Percentiles rank a stretch among this genome's conserved stretches.
These are phyloP conservation scores for Dromaius novaehollandiae DNA, from an alignment of 2,113 vertebrate genomes.

Conservation along the genomic window DNA sequence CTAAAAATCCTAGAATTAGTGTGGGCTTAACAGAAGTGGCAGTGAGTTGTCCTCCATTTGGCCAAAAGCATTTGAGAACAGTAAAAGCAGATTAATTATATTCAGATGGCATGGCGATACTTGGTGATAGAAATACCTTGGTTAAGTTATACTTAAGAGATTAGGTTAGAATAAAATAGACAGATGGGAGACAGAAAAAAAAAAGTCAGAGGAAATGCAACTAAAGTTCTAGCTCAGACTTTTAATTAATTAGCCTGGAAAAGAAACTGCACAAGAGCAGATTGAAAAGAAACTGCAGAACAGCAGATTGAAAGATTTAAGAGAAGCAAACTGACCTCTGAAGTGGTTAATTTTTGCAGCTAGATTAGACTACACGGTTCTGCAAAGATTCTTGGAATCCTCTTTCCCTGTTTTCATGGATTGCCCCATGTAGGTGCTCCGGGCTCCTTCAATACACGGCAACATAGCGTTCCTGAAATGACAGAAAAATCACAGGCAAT, in stretches of 20 bases:
- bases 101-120: neutral
- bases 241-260: slow-evolving; percentile 34
- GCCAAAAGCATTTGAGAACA: slow-evolving; percentile 1
- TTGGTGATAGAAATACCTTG: neutral
- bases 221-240: neutral
- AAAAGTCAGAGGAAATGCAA: neutral
- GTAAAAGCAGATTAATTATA: slow-evolving; percentile 23
- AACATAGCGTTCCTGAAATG: neutral
- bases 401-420: neutral
- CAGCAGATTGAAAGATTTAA: slow-evolving; percentile 10
- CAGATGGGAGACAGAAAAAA: neutral
- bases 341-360: slow-evolving; percentile 15
- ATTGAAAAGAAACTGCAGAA: neutral
- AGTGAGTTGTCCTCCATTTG: neutral
- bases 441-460: neutral
- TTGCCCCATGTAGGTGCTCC: neutral
- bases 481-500: neutral
- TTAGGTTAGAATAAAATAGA: neutral
- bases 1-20: neutral
- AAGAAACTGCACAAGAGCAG: neutral
- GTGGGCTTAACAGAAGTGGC: neutral
- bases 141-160: neutral
- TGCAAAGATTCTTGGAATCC: neutral
- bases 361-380: neutral
- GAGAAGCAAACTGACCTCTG: neutral